Percentiles rank a stretch among this genome's conserved stretches.
phyloP scores from a whole-genome alignment of 2,113 vertebrate species.

The Mesocricetus auratus region DNA sequence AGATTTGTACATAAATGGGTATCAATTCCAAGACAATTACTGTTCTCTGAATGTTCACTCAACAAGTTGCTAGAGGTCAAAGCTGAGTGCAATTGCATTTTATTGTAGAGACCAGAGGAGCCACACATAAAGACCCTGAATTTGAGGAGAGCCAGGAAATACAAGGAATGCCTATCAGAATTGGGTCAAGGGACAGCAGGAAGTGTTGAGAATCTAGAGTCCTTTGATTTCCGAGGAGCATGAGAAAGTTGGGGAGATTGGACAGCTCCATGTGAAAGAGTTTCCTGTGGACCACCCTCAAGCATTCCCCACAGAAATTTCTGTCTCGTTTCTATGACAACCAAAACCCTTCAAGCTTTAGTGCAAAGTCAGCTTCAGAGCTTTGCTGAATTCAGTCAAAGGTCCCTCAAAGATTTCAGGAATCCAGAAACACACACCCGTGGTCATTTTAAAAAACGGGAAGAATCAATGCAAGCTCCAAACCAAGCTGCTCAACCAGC shows the following conservation, averaged over 20 bases:
- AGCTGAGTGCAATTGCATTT: background rate
- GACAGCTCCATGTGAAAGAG: background rate
- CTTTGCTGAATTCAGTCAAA: conserved; percentile 24
- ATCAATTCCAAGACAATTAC: background rate
- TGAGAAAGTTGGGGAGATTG: background rate
- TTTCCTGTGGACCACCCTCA: background rate
- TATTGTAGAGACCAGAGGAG: background rate
- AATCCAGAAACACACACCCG: background rate
- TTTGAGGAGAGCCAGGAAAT: background rate
- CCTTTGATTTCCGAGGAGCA: background rate
- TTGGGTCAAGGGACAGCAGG: background rate
- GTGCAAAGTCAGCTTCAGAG: conserved; percentile 17
- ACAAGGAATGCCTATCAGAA: background rate
- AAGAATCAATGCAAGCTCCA: background rate
- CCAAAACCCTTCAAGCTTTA: conserved; percentile 6
- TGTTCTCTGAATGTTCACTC: background rate
- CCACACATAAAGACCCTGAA: background rate
- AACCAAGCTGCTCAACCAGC: background rate
- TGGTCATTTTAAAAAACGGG: background rate
- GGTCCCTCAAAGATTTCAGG: background rate
- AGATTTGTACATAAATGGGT: background rate
- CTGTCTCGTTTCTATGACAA: conserved; percentile 16
- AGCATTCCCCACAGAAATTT: background rate
- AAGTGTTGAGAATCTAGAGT: background rate
- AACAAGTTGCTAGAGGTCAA: background rate